Conservation (phyloP, 1,140 invertebrate genomes). For the Solenopsis fugax region DNA sequence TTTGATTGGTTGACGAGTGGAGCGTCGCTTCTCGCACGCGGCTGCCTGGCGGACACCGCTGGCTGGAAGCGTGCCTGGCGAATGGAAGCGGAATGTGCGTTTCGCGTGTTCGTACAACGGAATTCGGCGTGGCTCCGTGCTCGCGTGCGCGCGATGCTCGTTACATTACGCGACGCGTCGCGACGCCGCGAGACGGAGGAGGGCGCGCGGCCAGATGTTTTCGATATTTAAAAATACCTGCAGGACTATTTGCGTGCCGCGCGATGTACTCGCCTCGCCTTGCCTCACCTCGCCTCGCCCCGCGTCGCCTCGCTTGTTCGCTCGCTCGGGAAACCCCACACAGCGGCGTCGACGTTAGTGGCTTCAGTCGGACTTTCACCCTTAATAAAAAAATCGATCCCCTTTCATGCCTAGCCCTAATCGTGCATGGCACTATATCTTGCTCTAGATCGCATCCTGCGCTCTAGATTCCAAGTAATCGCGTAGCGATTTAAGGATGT, state of each 20-base stretch:
- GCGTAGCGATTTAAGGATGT: no score
- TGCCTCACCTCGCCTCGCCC: slow-evolving; percentile 14
- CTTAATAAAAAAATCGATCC: slow-evolving; percentile 35
- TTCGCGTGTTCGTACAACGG: slow-evolving; percentile 23
- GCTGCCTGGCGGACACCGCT: no score
- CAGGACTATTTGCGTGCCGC: slow-evolving; percentile 70
- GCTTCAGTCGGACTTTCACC: slow-evolving; percentile 42
- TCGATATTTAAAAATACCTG: slow-evolving; percentile 77
- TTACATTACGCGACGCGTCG: slow-evolving; percentile 68
- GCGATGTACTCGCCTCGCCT: slow-evolving; percentile 47
- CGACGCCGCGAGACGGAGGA: slow-evolving; percentile 54
- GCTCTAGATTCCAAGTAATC: not conserved
- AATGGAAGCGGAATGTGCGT: slow-evolving; percentile 1
- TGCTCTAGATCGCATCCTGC: not conserved
- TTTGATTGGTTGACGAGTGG: not conserved
- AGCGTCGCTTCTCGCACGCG: no score
- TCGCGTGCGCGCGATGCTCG: slow-evolving; percentile 40
- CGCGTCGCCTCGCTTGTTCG: slow-evolving; percentile 44
- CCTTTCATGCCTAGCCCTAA: not conserved
- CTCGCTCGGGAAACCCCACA: slow-evolving; percentile 76
- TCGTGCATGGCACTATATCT: not conserved
- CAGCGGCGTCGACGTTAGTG: slow-evolving; percentile 69
- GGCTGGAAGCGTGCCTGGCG: not conserved
- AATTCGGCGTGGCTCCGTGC: slow-evolving; percentile 52
- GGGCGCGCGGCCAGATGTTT: slow-evolving; percentile 71